Evolutionary conservation across 2,888 invertebrate species (phyloP), one percentile per base, ranked within the genome.

Genomic region (Tryphoninae sp.): DNA sequence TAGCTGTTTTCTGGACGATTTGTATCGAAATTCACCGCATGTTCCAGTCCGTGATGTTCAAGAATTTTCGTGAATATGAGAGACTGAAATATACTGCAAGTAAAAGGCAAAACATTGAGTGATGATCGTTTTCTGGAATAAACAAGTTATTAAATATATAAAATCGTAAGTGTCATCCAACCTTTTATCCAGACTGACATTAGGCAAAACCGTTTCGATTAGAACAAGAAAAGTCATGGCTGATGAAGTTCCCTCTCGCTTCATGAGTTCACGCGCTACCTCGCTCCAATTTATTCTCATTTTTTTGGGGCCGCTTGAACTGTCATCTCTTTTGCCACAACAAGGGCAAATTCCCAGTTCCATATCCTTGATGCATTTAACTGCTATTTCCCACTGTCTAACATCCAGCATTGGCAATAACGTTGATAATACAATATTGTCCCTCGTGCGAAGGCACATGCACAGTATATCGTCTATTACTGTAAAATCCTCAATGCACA

Each of bases 401-500:
- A 93, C 90, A 0, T 94, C 94, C 71, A 95, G 93, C 76, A 93
- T 92, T 0, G 93, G 93, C 22, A 94, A 87, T 85, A 94, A 93
- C 1, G 92, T 92, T 86, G 94, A 93, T 19, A 95, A 88, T 42
- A 95, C 88, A 62, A 90, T 91, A 85, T 93, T 93, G 84, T 95
- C 95, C 64, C 94, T 92, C 89, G 94, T 94, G 89, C 95, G 95
- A 64, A 95, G 89, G 59, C 95, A 92, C 86, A 94, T 91, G 83
- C 94, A 92, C 79, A 95, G 85, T 42, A 94, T 90, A 84, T 93
- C 93, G 83, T 93, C 87, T n/a, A 84, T 58, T 19, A 78, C 64
- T 33, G 72, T 87, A 81, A 93, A 92, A 84, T 93, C 93, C 53
- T 93, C 92, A 74, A 92, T 89, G 85, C 93, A 91, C 78, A 94